A percentile compares a stretch with the other conserved stretches of the same genome.
Evolutionary conservation across 2,113 vertebrate genomes (phyloP).

Genomic region (Vanacampus margaritifer): DNA sequence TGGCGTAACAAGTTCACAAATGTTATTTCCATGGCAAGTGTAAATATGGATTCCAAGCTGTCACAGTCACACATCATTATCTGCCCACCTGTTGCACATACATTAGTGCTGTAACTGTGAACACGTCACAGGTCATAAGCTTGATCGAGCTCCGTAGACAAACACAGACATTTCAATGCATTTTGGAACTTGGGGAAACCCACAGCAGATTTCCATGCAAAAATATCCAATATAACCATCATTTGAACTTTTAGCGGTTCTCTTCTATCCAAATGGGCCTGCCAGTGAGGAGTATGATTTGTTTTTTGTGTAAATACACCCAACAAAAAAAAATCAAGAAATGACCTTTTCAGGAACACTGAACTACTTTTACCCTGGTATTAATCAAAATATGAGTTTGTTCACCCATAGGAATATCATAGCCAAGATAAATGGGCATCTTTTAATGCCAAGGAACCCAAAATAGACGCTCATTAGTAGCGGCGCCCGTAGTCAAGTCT

Average conservation of each 20-base stretch:
- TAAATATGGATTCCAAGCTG: neutral
- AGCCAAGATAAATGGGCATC: neutral
- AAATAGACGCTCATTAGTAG: conserved; percentile 22
- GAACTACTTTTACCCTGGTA: neutral
- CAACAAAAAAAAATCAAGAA: neutral
- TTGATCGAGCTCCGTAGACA: neutral
- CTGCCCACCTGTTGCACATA: neutral
- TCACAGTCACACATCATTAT: conserved; percentile 2
- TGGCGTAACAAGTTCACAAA: neutral
- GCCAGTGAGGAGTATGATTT: neutral
- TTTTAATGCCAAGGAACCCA: conserved; percentile 16
- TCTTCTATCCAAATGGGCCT: too few species aligned
- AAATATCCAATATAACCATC: neutral
- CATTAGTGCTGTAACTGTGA: neutral
- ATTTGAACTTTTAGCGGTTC: too few species aligned
- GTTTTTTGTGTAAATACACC: neutral
- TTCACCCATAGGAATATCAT: neutral
- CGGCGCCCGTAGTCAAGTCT: neutral
- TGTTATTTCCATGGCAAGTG: neutral
- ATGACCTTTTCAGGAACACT: neutral
- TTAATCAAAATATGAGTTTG: neutral
- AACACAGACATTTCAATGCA: neutral
- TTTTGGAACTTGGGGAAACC: neutral
- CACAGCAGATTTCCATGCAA: neutral
- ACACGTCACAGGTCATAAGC: neutral